These are phyloP conservation scores for Drosophila birchii DNA, from an alignment of 2,888 invertebrate genomes.

Conservation along the genomic window DNA sequence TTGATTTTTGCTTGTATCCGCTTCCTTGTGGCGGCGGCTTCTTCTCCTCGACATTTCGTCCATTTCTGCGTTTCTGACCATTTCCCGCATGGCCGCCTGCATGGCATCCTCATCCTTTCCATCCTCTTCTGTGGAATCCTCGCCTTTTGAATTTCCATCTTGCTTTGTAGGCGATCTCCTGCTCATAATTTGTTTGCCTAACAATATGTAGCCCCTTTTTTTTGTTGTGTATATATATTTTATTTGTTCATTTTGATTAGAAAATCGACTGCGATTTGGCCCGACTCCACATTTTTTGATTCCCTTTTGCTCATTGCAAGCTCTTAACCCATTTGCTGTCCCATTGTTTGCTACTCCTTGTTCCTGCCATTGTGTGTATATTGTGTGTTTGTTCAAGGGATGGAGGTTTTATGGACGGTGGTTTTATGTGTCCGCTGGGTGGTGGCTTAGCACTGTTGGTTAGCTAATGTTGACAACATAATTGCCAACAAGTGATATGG, in stretches of 20 bases:
- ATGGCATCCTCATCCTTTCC: conserved; percentile 53
- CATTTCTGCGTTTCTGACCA: conserved; percentile 56
- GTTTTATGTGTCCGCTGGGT: conserved; percentile 64
- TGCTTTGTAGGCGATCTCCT: conserved; percentile 6
- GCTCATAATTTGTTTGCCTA: conserved; percentile 4
- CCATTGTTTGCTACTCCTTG: conserved; percentile 12
- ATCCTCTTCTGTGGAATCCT: conserved; percentile 29
- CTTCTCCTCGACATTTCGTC: conserved; percentile 7
- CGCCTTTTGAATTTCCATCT: background rate
- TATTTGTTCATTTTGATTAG: conserved; percentile 54
- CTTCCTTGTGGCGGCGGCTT: background rate
- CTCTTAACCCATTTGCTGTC: conserved; percentile 59
- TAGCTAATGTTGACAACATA: conserved; percentile 61
- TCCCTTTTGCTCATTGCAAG: background rate
- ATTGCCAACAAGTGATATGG: conserved; percentile 51
- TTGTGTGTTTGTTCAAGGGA: conserved; percentile 6
- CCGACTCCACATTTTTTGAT: conserved; percentile 20
- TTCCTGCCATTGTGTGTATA: conserved; percentile 49
- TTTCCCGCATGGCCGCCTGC: conserved; percentile 53
- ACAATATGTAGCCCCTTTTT: conserved; percentile 6
- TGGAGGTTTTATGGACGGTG: conserved; percentile 10
- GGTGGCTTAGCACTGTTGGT: conserved; percentile 47
- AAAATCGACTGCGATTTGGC: conserved; percentile 53
- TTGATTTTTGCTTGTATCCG: background rate
- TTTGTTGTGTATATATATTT: background rate